Base-by-base conservation (phyloP, 1,140 invertebrate species). In the Centruroides vittatus region DNA sequence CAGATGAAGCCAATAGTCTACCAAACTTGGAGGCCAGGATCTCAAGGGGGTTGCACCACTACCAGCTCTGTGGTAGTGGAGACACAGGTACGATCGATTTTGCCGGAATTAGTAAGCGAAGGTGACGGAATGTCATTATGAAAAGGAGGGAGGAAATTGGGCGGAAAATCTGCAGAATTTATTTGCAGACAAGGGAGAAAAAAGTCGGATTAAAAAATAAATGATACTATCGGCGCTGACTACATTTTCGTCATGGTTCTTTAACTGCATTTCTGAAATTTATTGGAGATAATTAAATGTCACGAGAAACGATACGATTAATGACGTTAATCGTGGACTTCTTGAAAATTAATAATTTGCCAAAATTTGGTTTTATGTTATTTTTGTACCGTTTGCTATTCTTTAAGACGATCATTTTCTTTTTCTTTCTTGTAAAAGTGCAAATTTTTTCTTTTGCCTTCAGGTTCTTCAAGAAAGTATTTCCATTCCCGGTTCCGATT, bases 1-100 rank as follows among this genome's bases (percentile, higher is more conserved):
- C 71, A 82, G 13, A 93, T 97, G 84, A 91, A 93, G 71, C 93
- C 93, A 0, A 66, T 67, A 46, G 66, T 69, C 35, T 62, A 66
- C 57, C 65, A 59, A 87, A 95, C 92, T 0, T 97, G 93, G 93
- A 93, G 94, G 70, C 73, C 74, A 58, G 91, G 91, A 35, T 96
- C 95, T 75, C 91, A 96, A 69, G 93, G 91, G 7, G 88, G 89
- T 1, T 96, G 92, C 74, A 89, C 92, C 0, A 89, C 93, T 69
- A 87, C 86, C 67, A 79, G 76, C 61, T 89, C 90, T 36, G 91
- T 97, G 62, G 79, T 98, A 47, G 89, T 91, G 0, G 93, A 98
- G 71, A 95, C 92, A 23, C 91, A 95, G 78, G 86, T 84, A 69
- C 63, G 65, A 41, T 51, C 23, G 41, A 41, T 41, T 41, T 41